Base-by-base conservation (phyloP, 2,888 invertebrate genomes). In the Trichogramma evanescens region DNA sequence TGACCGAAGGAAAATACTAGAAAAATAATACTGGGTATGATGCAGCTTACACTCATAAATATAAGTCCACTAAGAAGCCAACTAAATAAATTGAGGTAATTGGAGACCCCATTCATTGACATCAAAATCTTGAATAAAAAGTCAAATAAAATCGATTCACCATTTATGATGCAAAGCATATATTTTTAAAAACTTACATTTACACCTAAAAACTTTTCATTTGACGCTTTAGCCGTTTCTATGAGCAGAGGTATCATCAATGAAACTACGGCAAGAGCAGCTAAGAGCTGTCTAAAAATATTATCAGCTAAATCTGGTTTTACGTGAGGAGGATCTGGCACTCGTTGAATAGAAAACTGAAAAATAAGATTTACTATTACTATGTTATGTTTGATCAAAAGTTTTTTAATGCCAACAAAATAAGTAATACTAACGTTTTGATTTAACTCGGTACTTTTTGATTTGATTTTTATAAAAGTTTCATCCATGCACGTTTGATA, bases 21-120 rank as follows among this genome's bases (percentile, higher is more conserved):
- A 58, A 76, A 61, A 62, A 75, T 39, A 5, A 70, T 66, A 26
- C 71, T 67, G 10, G 76, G 75, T 40, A 68, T 54, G 57, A 72
- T 61, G 58, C 74, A 74, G 9, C 68, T 50, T 42, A 63, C 66
- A 58, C 72, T 73, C 48, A 59, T 13, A 50, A 74, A 72, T 42
- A 72, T 5, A 5, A 67, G 46, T 5, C 75, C 74, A 48, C 69
- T 74, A 5, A 70, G n/a, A 38, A 77, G 55, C 77, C 77, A 77
- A 55, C 75, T 74, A 6, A 75, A 65, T 56, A 76, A 67, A 67
- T 75, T 76, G 48, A 73, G 69, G 46, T 59, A 56, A 13, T 67
- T 66, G 46, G 70, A 71, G n/a, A 76, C 74, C 9, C 77, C 77
- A 56, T 77, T 76, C 67, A 77, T 75, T n/a, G 72, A 67, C 74